phyloP scores from a whole-genome alignment of 2,888 invertebrate genomes.

The Papilio elwesi region DNA sequence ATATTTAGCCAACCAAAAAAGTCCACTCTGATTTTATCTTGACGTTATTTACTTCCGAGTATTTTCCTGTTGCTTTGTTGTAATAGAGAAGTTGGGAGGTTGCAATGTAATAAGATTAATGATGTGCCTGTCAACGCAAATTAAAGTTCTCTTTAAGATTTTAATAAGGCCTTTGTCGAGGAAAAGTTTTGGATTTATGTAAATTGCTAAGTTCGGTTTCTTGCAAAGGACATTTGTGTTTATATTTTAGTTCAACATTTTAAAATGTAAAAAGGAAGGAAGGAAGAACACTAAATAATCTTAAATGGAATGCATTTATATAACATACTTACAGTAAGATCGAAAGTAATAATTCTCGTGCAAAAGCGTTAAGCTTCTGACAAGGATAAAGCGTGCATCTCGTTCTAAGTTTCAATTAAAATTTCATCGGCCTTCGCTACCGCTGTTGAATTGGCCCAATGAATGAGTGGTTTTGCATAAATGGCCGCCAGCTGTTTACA shows the following conservation, averaged over 20 bases:
- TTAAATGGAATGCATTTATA: not conserved
- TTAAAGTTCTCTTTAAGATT: constrained; percentile 75
- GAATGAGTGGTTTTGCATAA: constrained; percentile 77
- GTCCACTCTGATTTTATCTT: constrained; percentile 42
- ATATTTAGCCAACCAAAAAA: constrained; percentile 34
- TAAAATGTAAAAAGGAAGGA: not conserved
- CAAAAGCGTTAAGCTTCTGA: constrained; percentile 25
- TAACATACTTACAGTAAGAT: constrained; percentile 2
- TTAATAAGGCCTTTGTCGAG: constrained; percentile 73
- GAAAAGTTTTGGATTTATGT: constrained; percentile 67
- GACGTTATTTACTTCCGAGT: constrained; percentile 50
- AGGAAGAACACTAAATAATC: not conserved
- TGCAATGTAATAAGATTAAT: constrained; percentile 69
- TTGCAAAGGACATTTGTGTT: not conserved
- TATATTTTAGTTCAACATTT: not conserved
- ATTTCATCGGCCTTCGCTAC: constrained; percentile 66
- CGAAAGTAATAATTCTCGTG: constrained; percentile 32
- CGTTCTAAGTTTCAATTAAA: constrained; percentile 63
- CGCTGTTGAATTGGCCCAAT: constrained; percentile 75
- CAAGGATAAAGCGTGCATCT: constrained; percentile 26
- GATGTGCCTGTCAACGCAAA: constrained; percentile 72
- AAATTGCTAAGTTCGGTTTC: constrained; percentile 60
- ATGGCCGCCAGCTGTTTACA: constrained; percentile 82
- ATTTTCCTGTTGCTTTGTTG: constrained; percentile 51
- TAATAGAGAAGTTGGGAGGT: constrained; percentile 54